These are phyloP conservation scores for Python bivittatus DNA, from an alignment of 2,113 vertebrate species.

Conservation along the genomic window DNA sequence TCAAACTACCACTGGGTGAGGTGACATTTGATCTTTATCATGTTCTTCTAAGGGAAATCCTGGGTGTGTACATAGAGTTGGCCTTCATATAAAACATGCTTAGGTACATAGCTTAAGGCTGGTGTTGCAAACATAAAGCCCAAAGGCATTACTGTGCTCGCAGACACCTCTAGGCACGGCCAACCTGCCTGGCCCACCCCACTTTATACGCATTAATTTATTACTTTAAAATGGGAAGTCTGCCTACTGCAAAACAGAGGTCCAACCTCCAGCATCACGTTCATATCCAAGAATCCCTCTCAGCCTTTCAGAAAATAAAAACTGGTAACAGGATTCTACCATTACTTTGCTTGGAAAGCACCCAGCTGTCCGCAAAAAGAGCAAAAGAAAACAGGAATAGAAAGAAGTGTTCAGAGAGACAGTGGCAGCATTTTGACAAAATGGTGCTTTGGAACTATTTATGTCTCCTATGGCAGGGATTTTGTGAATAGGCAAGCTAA, in stretches of 20 bases:
- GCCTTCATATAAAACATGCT: neutral
- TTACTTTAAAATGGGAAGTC: neutral
- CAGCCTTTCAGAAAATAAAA: neutral
- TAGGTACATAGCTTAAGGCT: neutral
- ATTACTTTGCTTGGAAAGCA: neutral
- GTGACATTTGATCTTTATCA: neutral
- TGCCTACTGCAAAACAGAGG: neutral
- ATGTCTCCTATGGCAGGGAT: neutral
- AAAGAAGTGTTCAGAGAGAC: neutral
- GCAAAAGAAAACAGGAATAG: neutral
- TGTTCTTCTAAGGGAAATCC: neutral
- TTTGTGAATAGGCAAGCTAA: neutral
- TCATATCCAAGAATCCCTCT: neutral
- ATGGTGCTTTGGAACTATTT: neutral
- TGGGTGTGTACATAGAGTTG: neutral
- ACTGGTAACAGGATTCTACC: neutral
- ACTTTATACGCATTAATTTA: neutral
- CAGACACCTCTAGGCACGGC: neutral
- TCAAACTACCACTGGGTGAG: neutral
- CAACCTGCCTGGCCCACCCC: neutral
- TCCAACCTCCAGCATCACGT: neutral
- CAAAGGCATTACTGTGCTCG: neutral
- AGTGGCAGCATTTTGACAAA: neutral
- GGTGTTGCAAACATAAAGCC: neutral
- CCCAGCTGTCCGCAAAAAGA: neutral